These are phyloP conservation scores for Parazoanthus atlanticus DNA, from an alignment of 92 coral and sea anemone genomes.

Conservation along the genomic window DNA sequence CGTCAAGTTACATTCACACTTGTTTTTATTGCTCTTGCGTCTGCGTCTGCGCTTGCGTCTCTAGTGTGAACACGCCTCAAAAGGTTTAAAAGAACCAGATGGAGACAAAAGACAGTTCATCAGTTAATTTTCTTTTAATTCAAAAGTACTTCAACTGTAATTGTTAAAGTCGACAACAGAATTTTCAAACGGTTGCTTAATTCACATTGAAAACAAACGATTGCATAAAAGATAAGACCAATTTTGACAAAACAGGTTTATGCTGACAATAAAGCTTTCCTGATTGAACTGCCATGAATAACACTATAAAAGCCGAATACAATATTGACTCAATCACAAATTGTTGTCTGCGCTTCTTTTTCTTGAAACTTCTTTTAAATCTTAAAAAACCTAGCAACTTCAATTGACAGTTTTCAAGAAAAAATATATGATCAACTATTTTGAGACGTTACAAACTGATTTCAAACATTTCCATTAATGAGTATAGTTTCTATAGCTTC, in stretches of 20 bases:
- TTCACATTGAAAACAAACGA: no score
- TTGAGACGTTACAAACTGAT: background rate
- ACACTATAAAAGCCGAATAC: background rate
- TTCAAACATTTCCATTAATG: background rate
- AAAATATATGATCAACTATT: background rate
- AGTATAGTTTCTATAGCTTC: background rate
- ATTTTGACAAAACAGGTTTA: background rate
- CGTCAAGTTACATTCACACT: no score
- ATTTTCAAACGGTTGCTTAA: no score
- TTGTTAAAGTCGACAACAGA: background rate
- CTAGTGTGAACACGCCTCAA: no score
- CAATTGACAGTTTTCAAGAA: background rate
- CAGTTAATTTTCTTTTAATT: no score
- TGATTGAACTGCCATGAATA: background rate
- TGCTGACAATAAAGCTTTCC: background rate
- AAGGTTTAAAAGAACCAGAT: background rate
- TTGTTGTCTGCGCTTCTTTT: background rate
- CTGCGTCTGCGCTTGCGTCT: no score
- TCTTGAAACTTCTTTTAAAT: no score
- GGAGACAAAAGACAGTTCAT: background rate
- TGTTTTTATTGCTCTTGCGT: no score
- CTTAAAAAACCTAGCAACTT: no score
- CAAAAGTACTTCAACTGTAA: background rate
- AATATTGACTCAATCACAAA: no score
- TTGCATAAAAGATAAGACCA: no score